Evolutionary conservation across 2,113 vertebrate genomes (phyloP).

Genomic region (Diglossa brunneiventris): DNA sequence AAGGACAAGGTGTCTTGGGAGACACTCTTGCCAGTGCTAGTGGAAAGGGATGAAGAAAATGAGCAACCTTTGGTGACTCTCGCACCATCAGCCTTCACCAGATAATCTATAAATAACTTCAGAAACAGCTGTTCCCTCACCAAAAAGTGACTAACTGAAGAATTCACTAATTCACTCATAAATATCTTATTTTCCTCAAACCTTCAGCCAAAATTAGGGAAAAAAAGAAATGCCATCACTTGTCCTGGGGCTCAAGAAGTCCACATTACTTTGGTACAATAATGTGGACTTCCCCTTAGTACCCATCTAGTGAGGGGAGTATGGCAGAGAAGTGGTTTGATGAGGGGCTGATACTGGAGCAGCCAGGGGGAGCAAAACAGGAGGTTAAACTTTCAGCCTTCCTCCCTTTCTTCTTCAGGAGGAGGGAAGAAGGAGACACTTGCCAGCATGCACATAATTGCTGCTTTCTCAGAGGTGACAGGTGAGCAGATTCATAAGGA

Average conservation of each 20-base stretch:
- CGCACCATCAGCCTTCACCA: neutral
- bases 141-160: neutral
- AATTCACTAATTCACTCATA: neutral
- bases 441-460: neutral
- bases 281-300: too few species aligned
- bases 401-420: neutral
- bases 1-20: neutral
- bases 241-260: neutral
- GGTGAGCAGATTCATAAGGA: neutral
- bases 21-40: neutral
- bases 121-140: neutral
- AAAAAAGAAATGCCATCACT: neutral
- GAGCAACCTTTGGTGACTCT: neutral
- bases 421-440: neutral
- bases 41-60: neutral
- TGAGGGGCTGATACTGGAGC: neutral
- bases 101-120: neutral
- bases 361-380: neutral
- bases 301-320: neutral
- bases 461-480: neutral
- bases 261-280: neutral
- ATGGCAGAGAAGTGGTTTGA: neutral
- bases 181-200: neutral
- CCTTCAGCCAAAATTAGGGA: neutral
- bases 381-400: neutral